Base-by-base conservation (phyloP, 2,888 invertebrate species). In the Acleris cristana region DNA sequence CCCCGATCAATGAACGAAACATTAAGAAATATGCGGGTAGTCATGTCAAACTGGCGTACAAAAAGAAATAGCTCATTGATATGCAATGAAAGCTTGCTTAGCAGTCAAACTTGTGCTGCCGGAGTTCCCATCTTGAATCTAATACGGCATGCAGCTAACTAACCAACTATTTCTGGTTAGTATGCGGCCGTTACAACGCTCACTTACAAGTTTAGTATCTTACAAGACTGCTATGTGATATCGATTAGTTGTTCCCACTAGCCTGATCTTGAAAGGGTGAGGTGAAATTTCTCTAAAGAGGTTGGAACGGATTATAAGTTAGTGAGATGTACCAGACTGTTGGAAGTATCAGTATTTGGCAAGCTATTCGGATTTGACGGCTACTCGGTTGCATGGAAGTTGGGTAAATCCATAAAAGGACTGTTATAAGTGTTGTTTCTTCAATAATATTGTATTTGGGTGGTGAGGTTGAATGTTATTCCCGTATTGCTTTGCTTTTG, bases 71-170 rank as follows among this genome's bases (percentile, higher is more conserved):
- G 12, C 62, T 67, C 57, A 67, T 78, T 70, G 69, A 70, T 66
- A 72, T 77, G 70, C 73, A 74, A 69, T 70, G 63, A 65, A 69
- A 69, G 57, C 65, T 69, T 44, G 44, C 54, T 18, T 48, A 73
- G 72, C 71, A 75, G 67, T 69, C 66, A 61, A 77, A 76, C 74
- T 78, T 78, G 34, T 51, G 57, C 72, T 44, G 66, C 21, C 49
- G 69, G 76, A 80, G 74, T 80, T 83, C 56, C 69, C 73, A 75
- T 75, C 74, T 72, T 58, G 69, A 73, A 79, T 82, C 82, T 84
- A 84, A 82, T 85, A 81, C 78, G 78, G 77, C 76, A 72, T 74
- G 72, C 73, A 72, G 74, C 74, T 78, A 79, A 82, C 78, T 76
- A 77, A 77, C 75, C 74, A 77, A 77, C 82, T 76, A 74, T 71